Evolutionary conservation across 2,113 vertebrate species (phyloP).

Genomic region (Pachypanchax playfairii): DNA sequence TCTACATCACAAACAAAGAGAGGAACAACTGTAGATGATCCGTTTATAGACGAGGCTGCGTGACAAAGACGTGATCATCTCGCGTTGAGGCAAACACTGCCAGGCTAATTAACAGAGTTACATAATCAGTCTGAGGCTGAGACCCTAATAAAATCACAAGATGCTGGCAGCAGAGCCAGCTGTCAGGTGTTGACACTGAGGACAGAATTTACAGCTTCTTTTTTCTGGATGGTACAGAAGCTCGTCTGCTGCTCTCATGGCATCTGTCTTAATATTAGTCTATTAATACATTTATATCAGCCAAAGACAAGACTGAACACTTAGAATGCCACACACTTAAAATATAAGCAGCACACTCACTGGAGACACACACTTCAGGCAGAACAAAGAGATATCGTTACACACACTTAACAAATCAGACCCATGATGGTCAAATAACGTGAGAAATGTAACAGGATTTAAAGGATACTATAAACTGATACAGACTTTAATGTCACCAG

Average conservation of each 20-base stretch:
- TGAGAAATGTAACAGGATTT: background rate
- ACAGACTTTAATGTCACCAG: too few species aligned
- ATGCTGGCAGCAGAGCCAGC: constrained; percentile 34
- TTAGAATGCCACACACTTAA: constrained; percentile 8
- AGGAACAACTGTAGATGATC: constrained; percentile 3
- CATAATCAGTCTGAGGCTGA: constrained; percentile 49
- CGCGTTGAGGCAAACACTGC: background rate
- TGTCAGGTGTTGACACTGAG: constrained; percentile 38
- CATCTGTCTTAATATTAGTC: constrained; percentile 35
- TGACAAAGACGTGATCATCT: constrained; percentile 36
- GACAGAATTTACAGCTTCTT: constrained; percentile 26
- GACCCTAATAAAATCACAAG: constrained; percentile 49
- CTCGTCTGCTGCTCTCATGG: constrained; percentile 23
- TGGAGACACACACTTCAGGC: constrained; percentile 1
- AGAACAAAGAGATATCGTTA: constrained; percentile 5
- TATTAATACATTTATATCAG: constrained; percentile 60
- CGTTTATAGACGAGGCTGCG: background rate
- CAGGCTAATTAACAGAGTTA: constrained; percentile 33
- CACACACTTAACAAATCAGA: background rate
- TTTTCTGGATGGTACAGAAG: constrained; percentile 28
- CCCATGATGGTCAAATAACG: background rate
- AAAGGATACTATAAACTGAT: too few species aligned
- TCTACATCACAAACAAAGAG: constrained; percentile 6
- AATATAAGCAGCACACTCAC: background rate
- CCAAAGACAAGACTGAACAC: constrained; percentile 41